A percentile compares a stretch with the other conserved stretches of the same genome.
phyloP scores from a whole-genome alignment of 2,888 invertebrate genomes.

The Agapostemon virescens region DNA sequence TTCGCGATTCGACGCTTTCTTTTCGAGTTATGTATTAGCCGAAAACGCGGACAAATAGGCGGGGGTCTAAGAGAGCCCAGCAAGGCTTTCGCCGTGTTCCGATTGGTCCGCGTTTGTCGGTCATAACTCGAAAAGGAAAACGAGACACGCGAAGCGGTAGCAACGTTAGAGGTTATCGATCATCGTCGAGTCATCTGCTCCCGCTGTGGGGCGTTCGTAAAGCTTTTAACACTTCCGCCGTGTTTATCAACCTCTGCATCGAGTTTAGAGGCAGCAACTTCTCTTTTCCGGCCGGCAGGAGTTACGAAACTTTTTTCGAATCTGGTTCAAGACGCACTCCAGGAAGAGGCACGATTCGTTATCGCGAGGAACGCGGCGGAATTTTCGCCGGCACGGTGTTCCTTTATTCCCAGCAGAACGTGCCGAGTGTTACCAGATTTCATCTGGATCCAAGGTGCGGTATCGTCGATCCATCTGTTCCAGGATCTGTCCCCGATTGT shows the following conservation, averaged over 20 bases:
- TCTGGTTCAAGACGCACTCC: slow-evolving; percentile 9
- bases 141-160: no score
- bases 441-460: slow-evolving; percentile 53
- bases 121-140: no score
- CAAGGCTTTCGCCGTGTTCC: no score
- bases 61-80: no score
- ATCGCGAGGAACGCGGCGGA: slow-evolving; percentile 10
- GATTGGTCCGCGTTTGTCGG: no score
- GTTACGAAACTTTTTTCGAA: slow-evolving; percentile 9
- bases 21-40: no score
- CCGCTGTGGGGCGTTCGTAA: background rate
- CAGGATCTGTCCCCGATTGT: slow-evolving; percentile 60
- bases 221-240: background rate
- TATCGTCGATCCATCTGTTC: slow-evolving; percentile 63
- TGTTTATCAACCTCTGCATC: background rate
- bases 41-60: no score
- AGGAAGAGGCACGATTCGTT: slow-evolving; percentile 16
- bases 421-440: slow-evolving; percentile 63
- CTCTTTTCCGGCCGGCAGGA: background rate
- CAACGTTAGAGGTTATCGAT: no score
- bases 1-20: no score
- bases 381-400: slow-evolving; percentile 19
- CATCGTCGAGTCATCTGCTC: no score
- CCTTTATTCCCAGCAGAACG: slow-evolving; percentile 48
- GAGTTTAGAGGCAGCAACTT: background rate